Evolutionary conservation across 2,888 invertebrate genomes (phyloP).

Genomic region (Kuschelorhynchus macadamiae): DNA sequence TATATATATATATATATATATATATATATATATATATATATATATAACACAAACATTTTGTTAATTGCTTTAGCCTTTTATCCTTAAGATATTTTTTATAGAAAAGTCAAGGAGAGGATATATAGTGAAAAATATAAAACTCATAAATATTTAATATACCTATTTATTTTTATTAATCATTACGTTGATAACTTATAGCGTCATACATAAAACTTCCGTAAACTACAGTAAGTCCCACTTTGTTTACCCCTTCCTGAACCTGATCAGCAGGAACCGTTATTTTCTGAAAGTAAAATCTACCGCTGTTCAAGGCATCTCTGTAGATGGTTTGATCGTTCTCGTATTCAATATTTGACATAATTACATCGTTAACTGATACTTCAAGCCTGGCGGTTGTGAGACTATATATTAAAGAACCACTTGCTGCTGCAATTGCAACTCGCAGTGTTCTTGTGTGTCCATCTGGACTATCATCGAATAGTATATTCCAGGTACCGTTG

Average conservation of each 20-base stretch:
- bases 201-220: slow-evolving; percentile 35
- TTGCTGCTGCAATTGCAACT: slow-evolving; percentile 25
- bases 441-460: background rate
- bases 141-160: too few species aligned
- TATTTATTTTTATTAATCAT: slow-evolving; percentile 4
- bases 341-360: slow-evolving; percentile 14
- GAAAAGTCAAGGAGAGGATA: too few species aligned
- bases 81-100: too few species aligned
- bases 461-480: slow-evolving; percentile 21
- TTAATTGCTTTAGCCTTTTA: too few species aligned
- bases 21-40: too few species aligned
- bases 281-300: slow-evolving; percentile 23
- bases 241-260: slow-evolving; percentile 25
- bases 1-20: too few species aligned
- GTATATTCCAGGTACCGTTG: slow-evolving; percentile 28
- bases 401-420: slow-evolving; percentile 31
- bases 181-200: slow-evolving; percentile 28
- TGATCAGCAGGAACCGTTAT: slow-evolving; percentile 15
- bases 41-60: too few species aligned
- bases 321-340: slow-evolving; percentile 32
- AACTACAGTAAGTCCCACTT: slow-evolving; percentile 11
- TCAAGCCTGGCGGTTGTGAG: slow-evolving; percentile 2
- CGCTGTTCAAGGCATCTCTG: slow-evolving; percentile 26
- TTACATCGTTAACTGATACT: slow-evolving; percentile 12
- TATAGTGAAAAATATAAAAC: too few species aligned